Evolutionary conservation across 2,797 vertebrate genomes (phyloP).

Genomic region (Rhinophrynus dorsalis): DNA sequence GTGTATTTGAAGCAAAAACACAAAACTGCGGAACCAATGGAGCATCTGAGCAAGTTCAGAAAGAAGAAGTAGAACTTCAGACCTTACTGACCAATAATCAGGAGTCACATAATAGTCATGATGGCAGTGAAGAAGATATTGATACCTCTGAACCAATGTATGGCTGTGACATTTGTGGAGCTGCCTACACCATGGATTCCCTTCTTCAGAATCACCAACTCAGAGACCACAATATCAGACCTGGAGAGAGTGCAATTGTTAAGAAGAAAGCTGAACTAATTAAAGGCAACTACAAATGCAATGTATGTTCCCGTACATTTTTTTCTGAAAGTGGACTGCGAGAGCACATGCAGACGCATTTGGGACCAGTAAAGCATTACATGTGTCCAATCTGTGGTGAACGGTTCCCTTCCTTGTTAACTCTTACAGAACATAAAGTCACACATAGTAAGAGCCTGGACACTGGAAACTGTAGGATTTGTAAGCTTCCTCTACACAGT

Average conservation of each 20-base stretch:
- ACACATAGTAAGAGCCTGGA: slow-evolving; percentile 98
- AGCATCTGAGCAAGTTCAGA: slow-evolving; percentile 83
- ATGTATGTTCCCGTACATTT: slow-evolving; percentile 96
- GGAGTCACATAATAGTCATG: slow-evolving; percentile 88
- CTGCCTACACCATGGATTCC: slow-evolving; percentile 97
- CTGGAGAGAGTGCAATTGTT: slow-evolving; percentile 91
- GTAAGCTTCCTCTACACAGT: slow-evolving; percentile 95
- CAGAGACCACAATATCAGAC: slow-evolving; percentile 96
- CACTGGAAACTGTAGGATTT: slow-evolving; percentile 97
- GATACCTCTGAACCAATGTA: slow-evolving; percentile 94
- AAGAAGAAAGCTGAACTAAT: slow-evolving; percentile 97
- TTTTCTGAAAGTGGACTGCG: slow-evolving; percentile 95
- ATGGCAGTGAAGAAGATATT: slow-evolving; percentile 92
- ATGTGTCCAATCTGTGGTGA: slow-evolving; percentile 99
- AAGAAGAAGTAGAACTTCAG: slow-evolving; percentile 91
- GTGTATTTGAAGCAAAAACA: slow-evolving; percentile 91
- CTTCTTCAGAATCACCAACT: slow-evolving; percentile 96
- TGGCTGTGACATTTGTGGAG: slow-evolving; percentile 94
- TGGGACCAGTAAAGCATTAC: slow-evolving; percentile 98
- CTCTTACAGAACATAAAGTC: slow-evolving; percentile 98
- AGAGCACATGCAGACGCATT: slow-evolving; percentile 98
- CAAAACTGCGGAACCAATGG: slow-evolving; percentile 91
- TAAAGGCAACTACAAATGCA: slow-evolving; percentile 98
- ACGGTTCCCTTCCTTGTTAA: slow-evolving; percentile 95
- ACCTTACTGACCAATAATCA: slow-evolving; percentile 89